Percentiles rank a stretch among this genome's conserved stretches.
Conservation (phyloP, 2,113 vertebrate genomes). For the Geococcyx californianus region DNA sequence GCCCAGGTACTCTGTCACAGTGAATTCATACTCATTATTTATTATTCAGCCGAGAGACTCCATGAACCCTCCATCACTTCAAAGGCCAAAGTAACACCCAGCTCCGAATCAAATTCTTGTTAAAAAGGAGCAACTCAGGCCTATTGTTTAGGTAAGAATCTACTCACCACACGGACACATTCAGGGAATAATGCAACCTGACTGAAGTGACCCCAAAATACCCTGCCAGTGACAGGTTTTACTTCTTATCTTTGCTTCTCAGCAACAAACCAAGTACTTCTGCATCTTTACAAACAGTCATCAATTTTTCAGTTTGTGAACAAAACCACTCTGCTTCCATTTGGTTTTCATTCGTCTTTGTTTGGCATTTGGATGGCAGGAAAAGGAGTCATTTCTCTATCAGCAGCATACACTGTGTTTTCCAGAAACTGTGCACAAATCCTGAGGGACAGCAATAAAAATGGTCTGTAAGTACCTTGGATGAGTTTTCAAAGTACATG, state of each 20-base stretch:
- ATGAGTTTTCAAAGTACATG: neutral
- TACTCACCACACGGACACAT: neutral
- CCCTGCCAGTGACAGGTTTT: constrained; percentile 48
- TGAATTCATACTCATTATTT: neutral
- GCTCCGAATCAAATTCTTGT: neutral
- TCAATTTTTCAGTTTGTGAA: constrained; percentile 54
- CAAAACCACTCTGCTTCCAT: constrained; percentile 54
- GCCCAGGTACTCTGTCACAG: neutral
- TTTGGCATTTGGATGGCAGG: constrained; percentile 38
- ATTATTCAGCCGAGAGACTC: neutral
- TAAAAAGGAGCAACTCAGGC: neutral
- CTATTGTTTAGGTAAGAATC: neutral
- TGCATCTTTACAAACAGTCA: constrained; percentile 54
- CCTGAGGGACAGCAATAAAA: neutral
- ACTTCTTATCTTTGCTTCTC: constrained; percentile 64
- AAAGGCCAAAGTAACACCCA: neutral
- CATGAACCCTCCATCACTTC: neutral
- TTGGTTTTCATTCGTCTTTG: constrained; percentile 44
- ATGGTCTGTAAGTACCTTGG: neutral
- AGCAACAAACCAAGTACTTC: constrained; percentile 54
- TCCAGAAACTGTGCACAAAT: neutral
- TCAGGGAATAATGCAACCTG: neutral
- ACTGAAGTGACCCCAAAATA: constrained; percentile 41
- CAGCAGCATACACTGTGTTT: neutral
- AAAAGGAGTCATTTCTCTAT: constrained; percentile 31